These are phyloP conservation scores for Ariolimax columbianus DNA, from an alignment of 2,888 invertebrate genomes.

Conservation along the genomic window DNA sequence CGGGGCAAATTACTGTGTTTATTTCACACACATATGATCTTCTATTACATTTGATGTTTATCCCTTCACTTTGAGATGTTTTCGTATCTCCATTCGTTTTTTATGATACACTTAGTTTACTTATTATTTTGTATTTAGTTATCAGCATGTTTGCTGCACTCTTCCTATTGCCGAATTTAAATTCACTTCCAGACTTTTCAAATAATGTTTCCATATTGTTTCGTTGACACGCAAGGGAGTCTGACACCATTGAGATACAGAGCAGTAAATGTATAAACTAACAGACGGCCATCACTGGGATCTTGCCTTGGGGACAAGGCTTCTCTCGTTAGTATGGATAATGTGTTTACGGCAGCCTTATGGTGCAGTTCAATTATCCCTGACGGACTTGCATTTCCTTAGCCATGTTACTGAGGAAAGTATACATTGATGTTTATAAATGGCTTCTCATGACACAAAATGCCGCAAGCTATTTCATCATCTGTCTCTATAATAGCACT, in stretches of 20 bases:
- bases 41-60: too few species aligned
- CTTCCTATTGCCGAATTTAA: too few species aligned
- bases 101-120: too few species aligned
- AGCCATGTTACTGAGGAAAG: slow-evolving; percentile 39
- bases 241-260: slow-evolving; percentile 26
- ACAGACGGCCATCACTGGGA: not conserved
- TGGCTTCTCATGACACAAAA: slow-evolving; percentile 10
- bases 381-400: slow-evolving; percentile 17
- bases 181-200: not conserved
- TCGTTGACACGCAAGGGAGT: slow-evolving; percentile 16
- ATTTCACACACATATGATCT: too few species aligned
- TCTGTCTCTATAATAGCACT: not conserved
- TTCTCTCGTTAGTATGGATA: not conserved
- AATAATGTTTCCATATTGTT: slow-evolving; percentile 34
- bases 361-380: not conserved
- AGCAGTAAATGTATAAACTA: slow-evolving; percentile 3
- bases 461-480: slow-evolving; percentile 1
- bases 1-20: too few species aligned
- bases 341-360: slow-evolving; percentile 40
- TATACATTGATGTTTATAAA: slow-evolving; percentile 40
- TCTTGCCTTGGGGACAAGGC: not conserved
- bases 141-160: too few species aligned
- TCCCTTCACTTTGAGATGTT: too few species aligned
- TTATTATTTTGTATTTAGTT: too few species aligned
- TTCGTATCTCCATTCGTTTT: too few species aligned